phyloP scores from a whole-genome alignment of 2,888 invertebrate species.

The Empis stercorea region DNA sequence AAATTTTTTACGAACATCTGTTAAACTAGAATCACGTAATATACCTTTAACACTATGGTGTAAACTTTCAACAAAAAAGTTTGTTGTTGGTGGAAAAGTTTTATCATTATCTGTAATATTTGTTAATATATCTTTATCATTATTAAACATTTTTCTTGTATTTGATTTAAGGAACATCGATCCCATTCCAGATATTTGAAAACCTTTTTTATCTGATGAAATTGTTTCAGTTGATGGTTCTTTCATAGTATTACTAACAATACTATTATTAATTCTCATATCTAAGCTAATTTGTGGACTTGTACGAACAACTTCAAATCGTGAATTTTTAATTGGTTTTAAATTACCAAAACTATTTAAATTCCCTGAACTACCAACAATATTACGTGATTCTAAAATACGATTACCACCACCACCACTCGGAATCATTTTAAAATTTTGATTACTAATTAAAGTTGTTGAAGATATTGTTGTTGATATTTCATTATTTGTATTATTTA shows the following conservation, averaged over 20 bases:
- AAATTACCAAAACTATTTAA: constrained; percentile 14
- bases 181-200: constrained; percentile 43
- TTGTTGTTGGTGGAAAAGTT: constrained; percentile 7
- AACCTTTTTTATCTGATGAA: constrained; percentile 25
- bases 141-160: constrained; percentile 19
- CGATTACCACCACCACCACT: constrained; percentile 9
- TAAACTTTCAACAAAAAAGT: constrained; percentile 11
- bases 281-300: constrained; percentile 27
- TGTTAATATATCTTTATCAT: constrained; percentile 9
- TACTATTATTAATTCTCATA: constrained; percentile 21
- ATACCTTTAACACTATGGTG: constrained; percentile 43
- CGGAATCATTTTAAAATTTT: constrained; percentile 2
- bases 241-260: constrained; percentile 6
- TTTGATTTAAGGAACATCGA: constrained; percentile 50
- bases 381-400: constrained; percentile 8
- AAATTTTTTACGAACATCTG: constrained; percentile 22
- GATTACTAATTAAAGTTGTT: not conserved
- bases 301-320: constrained; percentile 30
- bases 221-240: constrained; percentile 4
- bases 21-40: constrained; percentile 44
- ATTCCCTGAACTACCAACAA: constrained; percentile 2
- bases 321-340: constrained; percentile 26
- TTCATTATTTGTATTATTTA: constrained; percentile 22
- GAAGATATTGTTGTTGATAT: constrained; percentile 13
- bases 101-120: constrained; percentile 19